Evolutionary conservation across 2,113 vertebrate genomes (phyloP), one percentile per base, ranked within the genome.

Genomic region (Myiopsitta monachus): DNA sequence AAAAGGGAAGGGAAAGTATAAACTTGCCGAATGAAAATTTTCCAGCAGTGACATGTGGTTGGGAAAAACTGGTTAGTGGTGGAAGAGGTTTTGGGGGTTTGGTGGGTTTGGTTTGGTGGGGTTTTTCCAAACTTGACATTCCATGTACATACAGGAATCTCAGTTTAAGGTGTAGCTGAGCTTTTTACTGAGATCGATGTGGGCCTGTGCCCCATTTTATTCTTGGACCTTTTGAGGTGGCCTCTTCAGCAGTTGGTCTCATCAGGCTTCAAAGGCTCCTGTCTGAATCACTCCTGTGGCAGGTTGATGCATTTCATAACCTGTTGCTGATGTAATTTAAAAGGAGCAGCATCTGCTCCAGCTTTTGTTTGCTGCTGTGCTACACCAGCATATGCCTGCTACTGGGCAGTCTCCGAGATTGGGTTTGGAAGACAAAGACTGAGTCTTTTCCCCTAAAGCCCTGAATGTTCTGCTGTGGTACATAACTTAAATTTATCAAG

Each of bases 401-500:
- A 22, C 82, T 31, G 80, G 41, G 88, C 62, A 3, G n/a, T 86
- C 72, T 63, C 74, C 55, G 77, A n/a, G 44, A n/a, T 43, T 31
- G 62, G 33, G 41, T 39, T 63, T 77, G 75, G 54, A 54, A 91
- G 68, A 88, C 88, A 96, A 90, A 92, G 73, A 54, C 49, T n/a
- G 92, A 93, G 85, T 33, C 67, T 77, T 88, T 96, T 73, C 21
- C 82, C 80, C 80, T 93, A 39, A 74, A 95, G 91, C 87, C 72
- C 49, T 31, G 18, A 76, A 52, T 87, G 64, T 90, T 96, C 86
- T 96, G 79, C 92, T 94, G 49, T 87, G 86, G 46, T 90, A 88
- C 2, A 1, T 90, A 95, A 96, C 90, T 96, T 93, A 94, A 91
- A 97, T 98, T 95, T 97, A 80, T 81, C 96, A 96, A 96, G 94